These are phyloP conservation scores for Portevinia maculata DNA, from an alignment of 2,888 invertebrate species.

Conservation along the genomic window DNA sequence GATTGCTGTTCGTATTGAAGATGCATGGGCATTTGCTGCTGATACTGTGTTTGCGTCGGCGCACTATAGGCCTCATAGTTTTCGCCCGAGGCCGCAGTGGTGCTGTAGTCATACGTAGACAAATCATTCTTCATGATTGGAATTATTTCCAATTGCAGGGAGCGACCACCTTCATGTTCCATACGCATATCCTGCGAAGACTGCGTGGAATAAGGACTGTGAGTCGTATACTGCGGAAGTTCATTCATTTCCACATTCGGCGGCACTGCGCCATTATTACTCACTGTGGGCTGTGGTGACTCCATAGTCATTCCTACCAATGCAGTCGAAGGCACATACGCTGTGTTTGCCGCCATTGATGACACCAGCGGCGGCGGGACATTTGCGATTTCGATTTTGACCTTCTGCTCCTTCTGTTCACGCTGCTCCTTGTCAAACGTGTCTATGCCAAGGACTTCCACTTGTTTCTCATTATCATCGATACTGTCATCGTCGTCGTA, in stretches of 20 bases:
- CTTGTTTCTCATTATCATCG: conserved; percentile 31
- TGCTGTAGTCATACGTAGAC: conserved; percentile 37
- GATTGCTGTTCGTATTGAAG: conserved; percentile 38
- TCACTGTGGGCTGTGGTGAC: conserved; percentile 3
- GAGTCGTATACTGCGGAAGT: conserved; percentile 39
- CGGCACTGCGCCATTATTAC: not conserved
- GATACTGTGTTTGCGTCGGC: conserved; percentile 23
- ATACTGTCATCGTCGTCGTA: conserved; percentile 36
- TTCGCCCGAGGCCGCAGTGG: not conserved
- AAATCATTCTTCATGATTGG: conserved; percentile 56
- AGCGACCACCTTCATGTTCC: conserved; percentile 17
- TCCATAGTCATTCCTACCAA: conserved; percentile 4
- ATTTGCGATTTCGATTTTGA: conserved; percentile 52
- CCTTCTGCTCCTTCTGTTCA: conserved; percentile 53
- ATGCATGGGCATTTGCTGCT: conserved; percentile 35
- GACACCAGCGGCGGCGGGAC: conserved; percentile 46
- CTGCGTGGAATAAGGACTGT: conserved; percentile 19
- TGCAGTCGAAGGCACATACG: not conserved
- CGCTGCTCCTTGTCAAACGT: conserved; percentile 63
- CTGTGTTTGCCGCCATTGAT: not conserved
- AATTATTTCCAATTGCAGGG: conserved; percentile 55
- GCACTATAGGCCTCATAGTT: conserved; percentile 19
- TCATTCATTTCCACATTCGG: not conserved
- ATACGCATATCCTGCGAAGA: conserved; percentile 26
- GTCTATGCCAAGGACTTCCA: conserved; percentile 65